A percentile compares a stretch with the other conserved stretches of the same genome.
Evolutionary conservation across 2,888 invertebrate genomes (phyloP).

Genomic region (Aleiodes testaceus): DNA sequence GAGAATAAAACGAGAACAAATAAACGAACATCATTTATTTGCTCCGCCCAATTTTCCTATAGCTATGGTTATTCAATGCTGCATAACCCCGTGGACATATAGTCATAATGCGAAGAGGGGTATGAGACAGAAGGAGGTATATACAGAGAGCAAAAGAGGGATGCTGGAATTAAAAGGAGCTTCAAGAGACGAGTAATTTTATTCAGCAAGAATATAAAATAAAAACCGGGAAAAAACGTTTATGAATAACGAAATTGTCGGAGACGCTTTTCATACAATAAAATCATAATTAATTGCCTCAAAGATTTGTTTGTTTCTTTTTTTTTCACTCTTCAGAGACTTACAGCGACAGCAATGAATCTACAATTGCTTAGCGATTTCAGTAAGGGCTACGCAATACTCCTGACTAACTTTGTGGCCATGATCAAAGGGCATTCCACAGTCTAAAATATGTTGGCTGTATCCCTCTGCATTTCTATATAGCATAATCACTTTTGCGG

Average conservation of each 20-base stretch:
- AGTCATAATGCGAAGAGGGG: slow-evolving; percentile 15
- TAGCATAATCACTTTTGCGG: slow-evolving; percentile 15
- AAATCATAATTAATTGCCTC: slow-evolving; percentile 21
- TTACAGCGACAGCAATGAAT: background rate
- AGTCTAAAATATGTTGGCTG: slow-evolving; percentile 25
- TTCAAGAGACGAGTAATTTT: slow-evolving; percentile 44
- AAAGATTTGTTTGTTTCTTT: slow-evolving; percentile 26
- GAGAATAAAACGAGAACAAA: background rate
- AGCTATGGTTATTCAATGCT: slow-evolving; percentile 48
- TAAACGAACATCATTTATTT: slow-evolving; percentile 14
- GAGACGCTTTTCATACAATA: slow-evolving; percentile 22
- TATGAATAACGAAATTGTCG: slow-evolving; percentile 1
- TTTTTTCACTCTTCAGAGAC: background rate
- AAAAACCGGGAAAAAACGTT: background rate
- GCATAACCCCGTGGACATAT: slow-evolving; percentile 15
- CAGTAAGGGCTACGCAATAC: slow-evolving; percentile 49
- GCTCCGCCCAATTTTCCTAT: slow-evolving; percentile 48
- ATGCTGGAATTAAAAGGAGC: slow-evolving; percentile 43
- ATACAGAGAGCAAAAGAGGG: slow-evolving; percentile 18
- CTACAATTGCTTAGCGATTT: slow-evolving; percentile 12
- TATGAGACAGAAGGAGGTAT: slow-evolving; percentile 28
- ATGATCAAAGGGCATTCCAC: slow-evolving; percentile 65
- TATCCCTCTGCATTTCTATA: slow-evolving; percentile 12
- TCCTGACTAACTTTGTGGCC: slow-evolving; percentile 53
- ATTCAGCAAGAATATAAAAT: slow-evolving; percentile 20